Conservation (phyloP, 2,888 invertebrate species). For the Cheilosia impressa region DNA sequence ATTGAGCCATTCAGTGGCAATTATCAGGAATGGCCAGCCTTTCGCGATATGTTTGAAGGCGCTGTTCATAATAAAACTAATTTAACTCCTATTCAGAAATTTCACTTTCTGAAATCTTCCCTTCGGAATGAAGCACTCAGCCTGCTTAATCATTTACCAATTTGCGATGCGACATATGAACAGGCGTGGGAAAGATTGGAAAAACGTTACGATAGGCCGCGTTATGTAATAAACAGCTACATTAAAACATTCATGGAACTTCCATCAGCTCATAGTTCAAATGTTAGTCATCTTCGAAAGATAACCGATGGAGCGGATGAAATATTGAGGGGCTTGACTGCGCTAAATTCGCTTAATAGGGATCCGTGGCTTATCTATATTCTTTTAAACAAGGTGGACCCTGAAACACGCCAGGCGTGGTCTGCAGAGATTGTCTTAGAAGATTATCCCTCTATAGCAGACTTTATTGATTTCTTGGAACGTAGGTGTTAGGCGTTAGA, state of each 20-base stretch:
- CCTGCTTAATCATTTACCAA: not conserved
- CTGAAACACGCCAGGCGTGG: constrained; percentile 32
- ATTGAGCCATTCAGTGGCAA: not conserved
- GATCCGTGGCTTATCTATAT: constrained; percentile 47
- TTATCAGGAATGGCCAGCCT: not conserved
- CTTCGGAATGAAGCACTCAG: not conserved
- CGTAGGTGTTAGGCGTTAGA: constrained; percentile 40
- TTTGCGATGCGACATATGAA: not conserved
- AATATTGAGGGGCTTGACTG: not conserved
- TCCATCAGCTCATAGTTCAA: not conserved
- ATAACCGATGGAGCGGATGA: not conserved
- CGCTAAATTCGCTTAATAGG: constrained; percentile 3
- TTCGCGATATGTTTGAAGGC: no score
- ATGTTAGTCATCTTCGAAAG: not conserved
- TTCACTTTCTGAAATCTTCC: no score
- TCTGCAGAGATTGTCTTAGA: constrained; percentile 14
- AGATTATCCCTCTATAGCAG: constrained; percentile 10
- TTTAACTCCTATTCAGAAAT: not conserved
- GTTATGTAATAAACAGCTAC: not conserved
- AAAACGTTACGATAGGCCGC: not conserved
- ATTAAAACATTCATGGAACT: not conserved
- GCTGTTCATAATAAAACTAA: not conserved
- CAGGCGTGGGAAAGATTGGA: constrained; percentile 13
- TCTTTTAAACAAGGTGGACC: constrained; percentile 32
- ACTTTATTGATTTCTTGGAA: constrained; percentile 30